phyloP scores from a whole-genome alignment of 1,140 invertebrate genomes.

The Brachionus paranguensis region DNA sequence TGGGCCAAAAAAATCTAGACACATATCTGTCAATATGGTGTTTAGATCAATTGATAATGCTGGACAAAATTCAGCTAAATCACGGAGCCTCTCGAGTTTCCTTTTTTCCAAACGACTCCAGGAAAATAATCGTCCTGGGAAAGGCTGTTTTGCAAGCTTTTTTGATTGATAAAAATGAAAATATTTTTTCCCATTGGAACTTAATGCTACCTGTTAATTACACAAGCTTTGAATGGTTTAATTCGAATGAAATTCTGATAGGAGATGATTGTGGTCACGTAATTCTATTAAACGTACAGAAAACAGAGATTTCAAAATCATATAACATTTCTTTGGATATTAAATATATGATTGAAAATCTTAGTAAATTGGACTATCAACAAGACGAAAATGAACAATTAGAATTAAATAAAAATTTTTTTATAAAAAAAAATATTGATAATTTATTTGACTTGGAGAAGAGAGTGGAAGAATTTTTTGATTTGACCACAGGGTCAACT shows the following conservation, averaged over 20 bases:
- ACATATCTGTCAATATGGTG: neutral
- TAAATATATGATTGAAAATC: neutral
- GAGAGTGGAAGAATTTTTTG: neutral
- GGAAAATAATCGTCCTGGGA: neutral
- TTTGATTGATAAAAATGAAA: neutral
- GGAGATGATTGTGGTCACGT: neutral
- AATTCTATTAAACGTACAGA: neutral
- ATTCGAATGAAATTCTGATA: neutral
- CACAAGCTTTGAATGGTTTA: neutral
- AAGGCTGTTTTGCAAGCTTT: neutral
- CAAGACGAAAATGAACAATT: neutral
- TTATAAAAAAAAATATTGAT: neutral
- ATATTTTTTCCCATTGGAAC: neutral
- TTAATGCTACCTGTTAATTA: neutral
- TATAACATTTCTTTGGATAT: neutral
- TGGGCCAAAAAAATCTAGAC: neutral
- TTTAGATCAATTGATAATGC: neutral
- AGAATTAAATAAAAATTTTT: neutral
- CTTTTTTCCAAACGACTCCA: neutral
- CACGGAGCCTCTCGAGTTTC: neutral
- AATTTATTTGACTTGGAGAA: neutral
- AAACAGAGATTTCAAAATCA: neutral
- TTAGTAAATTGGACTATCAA: neutral
- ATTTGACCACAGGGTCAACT: neutral
- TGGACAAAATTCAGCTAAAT: neutral